These are phyloP conservation scores for Lepidurus arcticus DNA, from an alignment of 1,140 invertebrate species.

Conservation along the genomic window DNA sequence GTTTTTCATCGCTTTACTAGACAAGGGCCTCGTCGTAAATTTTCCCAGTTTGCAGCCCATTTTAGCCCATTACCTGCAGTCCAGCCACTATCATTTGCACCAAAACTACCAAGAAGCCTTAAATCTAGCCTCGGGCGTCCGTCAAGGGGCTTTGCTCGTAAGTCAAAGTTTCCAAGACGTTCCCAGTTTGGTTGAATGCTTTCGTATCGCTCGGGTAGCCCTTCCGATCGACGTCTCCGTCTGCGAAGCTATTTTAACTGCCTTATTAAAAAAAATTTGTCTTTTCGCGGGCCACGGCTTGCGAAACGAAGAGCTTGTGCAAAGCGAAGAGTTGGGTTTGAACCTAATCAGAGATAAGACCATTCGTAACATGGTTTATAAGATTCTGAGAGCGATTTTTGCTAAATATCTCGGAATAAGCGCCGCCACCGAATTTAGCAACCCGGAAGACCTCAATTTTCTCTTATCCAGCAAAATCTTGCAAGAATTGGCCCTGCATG, in stretches of 20 bases:
- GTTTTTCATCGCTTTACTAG: neutral
- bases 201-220: neutral
- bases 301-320: neutral
- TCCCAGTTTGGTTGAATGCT: neutral
- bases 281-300: neutral
- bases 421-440: neutral
- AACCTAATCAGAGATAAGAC: neutral
- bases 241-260: neutral
- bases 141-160: neutral
- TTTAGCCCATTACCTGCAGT: neutral
- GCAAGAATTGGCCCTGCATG: neutral
- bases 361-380: neutral
- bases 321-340: neutral
- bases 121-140: neutral
- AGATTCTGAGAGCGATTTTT: neutral
- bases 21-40: neutral
- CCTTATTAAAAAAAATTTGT: neutral
- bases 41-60: neutral
- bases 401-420: neutral
- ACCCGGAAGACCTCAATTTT: neutral
- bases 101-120: constrained; percentile 7
- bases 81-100: neutral
- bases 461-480: neutral
- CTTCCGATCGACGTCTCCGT: neutral
- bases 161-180: neutral